Evolutionary conservation across 1,140 invertebrate genomes (phyloP), one percentile per base, ranked within the genome.

Genomic region (Belonocnema kinseyi): DNA sequence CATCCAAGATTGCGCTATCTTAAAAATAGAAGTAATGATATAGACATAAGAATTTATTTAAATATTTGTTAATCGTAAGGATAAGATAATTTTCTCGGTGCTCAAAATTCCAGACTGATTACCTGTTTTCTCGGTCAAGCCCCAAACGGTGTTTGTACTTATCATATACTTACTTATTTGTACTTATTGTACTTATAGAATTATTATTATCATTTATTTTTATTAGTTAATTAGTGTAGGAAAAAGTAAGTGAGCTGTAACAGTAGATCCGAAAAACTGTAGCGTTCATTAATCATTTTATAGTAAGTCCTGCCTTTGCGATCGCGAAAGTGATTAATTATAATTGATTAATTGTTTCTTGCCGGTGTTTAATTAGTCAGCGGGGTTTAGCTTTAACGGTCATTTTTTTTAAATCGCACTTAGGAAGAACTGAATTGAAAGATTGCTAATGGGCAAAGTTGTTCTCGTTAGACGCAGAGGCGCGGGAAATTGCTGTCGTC

Each of bases 261-360:
- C 26, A 66, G 7, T 61, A 14, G 14, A 66, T 40, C 8, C 26
- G n/a, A 66, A 66, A 66, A 66, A 66, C 16, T 46, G 61, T 46
- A 66, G 33, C 33, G 61, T 46, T 33, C 61, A 66, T 66, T 66
- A 33, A 66, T 66, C 61, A 66, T 66, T 19, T 61, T 8, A 40
- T 14, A 16, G 61, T 40, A 19, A 33, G 58, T 61, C 33, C 26
- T 26, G 61, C 26, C 61, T 66, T 14, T 40, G 40, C 17, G 33
- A 66, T 66, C 61, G n/a, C 26, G 26, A 66, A 66, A 26, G 40
- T 33, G 61, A 66, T 66, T 66, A 66, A 66, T 66, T 26, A 26
- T 26, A n/a, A 66, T 66, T 66, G 61, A 66, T 66, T n/a, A n/a
- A 66, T 66, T 40, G 33, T 16, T 66, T 66, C 46, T 66, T 66